These are phyloP conservation scores for Strix aluco DNA, from an alignment of 2,113 vertebrate genomes.

Conservation along the genomic window DNA sequence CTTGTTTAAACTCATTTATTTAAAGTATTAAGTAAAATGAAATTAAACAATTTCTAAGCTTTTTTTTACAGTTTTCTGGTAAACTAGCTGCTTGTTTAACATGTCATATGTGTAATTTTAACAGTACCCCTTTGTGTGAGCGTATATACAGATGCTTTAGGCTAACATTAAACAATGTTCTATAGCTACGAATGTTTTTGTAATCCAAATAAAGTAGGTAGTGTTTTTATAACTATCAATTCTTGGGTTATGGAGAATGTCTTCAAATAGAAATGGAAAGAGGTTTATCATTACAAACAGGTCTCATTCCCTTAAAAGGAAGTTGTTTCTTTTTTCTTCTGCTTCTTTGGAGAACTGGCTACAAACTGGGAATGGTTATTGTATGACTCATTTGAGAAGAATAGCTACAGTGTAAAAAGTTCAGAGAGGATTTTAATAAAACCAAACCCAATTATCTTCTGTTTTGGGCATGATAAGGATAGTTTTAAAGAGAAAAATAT, in stretches of 20 bases:
- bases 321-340: slow-evolving; percentile 80
- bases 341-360: slow-evolving; percentile 86
- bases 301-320: slow-evolving; percentile 91
- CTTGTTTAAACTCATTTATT: background rate
- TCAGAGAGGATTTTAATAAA: slow-evolving; percentile 66
- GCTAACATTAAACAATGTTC: slow-evolving; percentile 47
- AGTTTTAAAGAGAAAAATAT: slow-evolving; percentile 28
- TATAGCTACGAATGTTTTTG: slow-evolving; percentile 8
- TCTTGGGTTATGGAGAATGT: slow-evolving; percentile 66
- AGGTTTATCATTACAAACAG: slow-evolving; percentile 76
- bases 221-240: slow-evolving; percentile 51
- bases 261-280: slow-evolving; percentile 69
- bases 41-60: background rate
- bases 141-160: slow-evolving; percentile 41
- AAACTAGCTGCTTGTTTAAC: slow-evolving; percentile 2
- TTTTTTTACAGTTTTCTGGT: background rate
- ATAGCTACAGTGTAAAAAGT: slow-evolving; percentile 49
- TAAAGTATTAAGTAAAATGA: background rate
- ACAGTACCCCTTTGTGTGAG: background rate
- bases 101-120: background rate
- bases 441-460: slow-evolving; percentile 37
- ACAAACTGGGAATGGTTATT: slow-evolving; percentile 80
- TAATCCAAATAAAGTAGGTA: slow-evolving; percentile 54
- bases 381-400: slow-evolving; percentile 78
- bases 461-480: background rate